Conservation (phyloP, 2,888 invertebrate species). For the Palloptera scutellata region DNA sequence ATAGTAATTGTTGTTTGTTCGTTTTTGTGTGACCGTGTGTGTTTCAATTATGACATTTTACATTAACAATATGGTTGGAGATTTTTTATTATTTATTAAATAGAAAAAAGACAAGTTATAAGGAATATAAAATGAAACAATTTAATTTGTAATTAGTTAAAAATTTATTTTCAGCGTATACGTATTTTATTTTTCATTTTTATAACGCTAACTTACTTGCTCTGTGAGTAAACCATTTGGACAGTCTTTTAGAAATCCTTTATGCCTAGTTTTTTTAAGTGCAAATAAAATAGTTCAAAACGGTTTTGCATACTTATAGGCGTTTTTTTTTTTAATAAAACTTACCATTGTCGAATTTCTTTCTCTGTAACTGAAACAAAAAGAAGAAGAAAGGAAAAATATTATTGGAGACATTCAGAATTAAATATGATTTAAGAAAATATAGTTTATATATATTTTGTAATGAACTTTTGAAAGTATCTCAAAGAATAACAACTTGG, state of each 20-base stretch:
- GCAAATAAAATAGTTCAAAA: constrained; percentile 13
- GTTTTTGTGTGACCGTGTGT: too few species aligned
- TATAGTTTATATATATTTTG: too few species aligned
- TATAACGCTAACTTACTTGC: constrained; percentile 71
- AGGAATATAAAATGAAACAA: not conserved
- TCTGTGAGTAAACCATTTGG: constrained; percentile 94
- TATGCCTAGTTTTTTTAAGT: constrained; percentile 74
- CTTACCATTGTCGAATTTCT: constrained; percentile 61
- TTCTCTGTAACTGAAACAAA: constrained; percentile 58
- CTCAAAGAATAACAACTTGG: too few species aligned
- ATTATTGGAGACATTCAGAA: too few species aligned
- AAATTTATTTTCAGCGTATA: not conserved
- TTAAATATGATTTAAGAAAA: too few species aligned
- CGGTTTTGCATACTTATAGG: not conserved
- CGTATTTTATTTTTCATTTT: not conserved
- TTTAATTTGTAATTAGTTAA: not conserved
- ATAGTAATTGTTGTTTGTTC: too few species aligned
- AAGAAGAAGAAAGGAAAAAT: constrained; percentile 11
- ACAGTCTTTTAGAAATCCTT: constrained; percentile 96
- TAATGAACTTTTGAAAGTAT: too few species aligned
- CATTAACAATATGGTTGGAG: not conserved
- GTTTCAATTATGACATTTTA: too few species aligned
- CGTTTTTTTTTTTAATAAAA: constrained; percentile 11
- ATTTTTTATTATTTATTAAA: constrained; percentile 2
- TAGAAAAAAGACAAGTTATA: constrained; percentile 17